Evolutionary conservation across 2,888 invertebrate species (phyloP), one percentile per base, ranked within the genome.

Genomic region (Tachina fera): DNA sequence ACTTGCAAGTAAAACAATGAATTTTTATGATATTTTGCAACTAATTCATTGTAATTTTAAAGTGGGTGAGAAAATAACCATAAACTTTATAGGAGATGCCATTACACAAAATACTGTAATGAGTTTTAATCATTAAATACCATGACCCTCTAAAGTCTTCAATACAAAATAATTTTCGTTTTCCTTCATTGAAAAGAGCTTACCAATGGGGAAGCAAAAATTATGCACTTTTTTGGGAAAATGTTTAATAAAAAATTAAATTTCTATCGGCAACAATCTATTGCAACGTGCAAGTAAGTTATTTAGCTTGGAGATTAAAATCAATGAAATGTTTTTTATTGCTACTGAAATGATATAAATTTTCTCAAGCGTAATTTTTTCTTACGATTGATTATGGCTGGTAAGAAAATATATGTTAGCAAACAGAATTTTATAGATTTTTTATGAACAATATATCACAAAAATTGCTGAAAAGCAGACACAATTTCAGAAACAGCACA

Each of bases 61-160:
- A 75, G 63, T 70, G 79, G 68, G 84, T 74, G 84, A 75, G 74
- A 79, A 79, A 70, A 84, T 56, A 75, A 63, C 68, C 14, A 79
- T 84, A 79, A 74, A 79, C 4, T 63, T 22, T 84, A 74, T 84
- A 70, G 72, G 60, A 19, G 31, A 63, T 78, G 83, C 9, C 78
- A 78, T 61, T 68, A 68, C 78, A 74, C 70, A 70, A 84, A 79
- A 74, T 58, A 41, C 43, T 49, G 58, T 49, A 79, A 79, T 79
- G 74, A 78, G 78, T 75, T 84, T n/a, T 49, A 79, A 65, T 65
- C 56, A 58, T 75, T 56, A 75, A 70, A 72, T 13, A 74, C 63
- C 53, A 63, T 70, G 71, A 83, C 58, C 71, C 56, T 63, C 43
- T 56, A 70, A 63, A 56, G 63, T 56, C 16, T 56, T 19, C 19